A percentile compares a stretch with the other conserved stretches of the same genome.
These are phyloP conservation scores for Thera britannica DNA, from an alignment of 2,888 invertebrate genomes.

Conservation along the genomic window DNA sequence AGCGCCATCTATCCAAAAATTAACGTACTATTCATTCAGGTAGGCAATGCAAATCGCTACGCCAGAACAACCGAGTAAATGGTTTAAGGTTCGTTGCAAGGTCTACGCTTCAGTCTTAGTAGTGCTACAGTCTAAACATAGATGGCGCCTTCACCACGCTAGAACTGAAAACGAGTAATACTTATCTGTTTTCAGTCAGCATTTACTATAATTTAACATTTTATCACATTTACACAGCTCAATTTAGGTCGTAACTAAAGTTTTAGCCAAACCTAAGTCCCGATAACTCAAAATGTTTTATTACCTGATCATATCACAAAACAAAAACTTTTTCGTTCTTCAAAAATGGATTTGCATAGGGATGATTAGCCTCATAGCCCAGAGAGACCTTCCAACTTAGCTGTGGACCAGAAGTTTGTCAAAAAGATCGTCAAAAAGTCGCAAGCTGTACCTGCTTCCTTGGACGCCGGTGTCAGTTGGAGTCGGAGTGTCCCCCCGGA, in stretches of 20 bases:
- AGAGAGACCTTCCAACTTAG: not conserved
- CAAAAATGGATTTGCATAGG: too few relatives aligned
- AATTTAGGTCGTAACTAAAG: too few relatives aligned
- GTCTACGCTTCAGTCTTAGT: not conserved
- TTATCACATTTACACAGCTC: too few relatives aligned
- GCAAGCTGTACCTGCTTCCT: slow-evolving; percentile 49
- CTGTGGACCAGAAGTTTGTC: not conserved
- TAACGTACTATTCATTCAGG: slow-evolving; percentile 1
- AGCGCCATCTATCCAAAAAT: slow-evolving; percentile 17
- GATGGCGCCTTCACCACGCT: slow-evolving; percentile 18
- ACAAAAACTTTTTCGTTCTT: too few relatives aligned
- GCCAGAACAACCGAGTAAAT: too few relatives aligned
- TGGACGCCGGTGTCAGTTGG: slow-evolving; percentile 46
- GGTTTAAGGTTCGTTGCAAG: not conserved
- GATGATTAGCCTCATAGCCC: too few relatives aligned
- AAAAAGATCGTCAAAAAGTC: not conserved
- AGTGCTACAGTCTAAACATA: slow-evolving; percentile 11
- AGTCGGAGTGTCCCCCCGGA: slow-evolving; percentile 46
- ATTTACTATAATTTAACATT: too few relatives aligned
- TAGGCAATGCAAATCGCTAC: not conserved
- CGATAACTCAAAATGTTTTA: too few relatives aligned
- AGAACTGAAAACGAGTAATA: not conserved
- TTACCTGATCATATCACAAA: too few relatives aligned
- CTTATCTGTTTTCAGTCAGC: too few relatives aligned
- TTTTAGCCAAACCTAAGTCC: too few relatives aligned